phyloP scores from a whole-genome alignment of 2,797 vertebrate species.

The Scomberomorus guttatus region DNA sequence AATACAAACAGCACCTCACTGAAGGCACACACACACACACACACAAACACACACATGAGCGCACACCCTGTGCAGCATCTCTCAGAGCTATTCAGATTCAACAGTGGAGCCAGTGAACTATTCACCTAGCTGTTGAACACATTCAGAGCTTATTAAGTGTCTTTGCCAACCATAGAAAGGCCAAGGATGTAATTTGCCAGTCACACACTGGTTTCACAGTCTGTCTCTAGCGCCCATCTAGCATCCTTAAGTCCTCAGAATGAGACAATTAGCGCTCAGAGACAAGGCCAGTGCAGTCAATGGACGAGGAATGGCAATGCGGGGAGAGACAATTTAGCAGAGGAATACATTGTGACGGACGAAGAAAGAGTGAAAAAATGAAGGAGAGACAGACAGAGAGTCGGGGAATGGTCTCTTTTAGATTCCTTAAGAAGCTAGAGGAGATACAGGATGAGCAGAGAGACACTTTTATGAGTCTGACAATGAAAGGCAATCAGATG shows the following conservation, averaged over 20 bases:
- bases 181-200: slow-evolving; percentile 84
- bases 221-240: slow-evolving; percentile 74
- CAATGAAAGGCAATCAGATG: slow-evolving; percentile 75
- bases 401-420: slow-evolving; percentile 64
- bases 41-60: slow-evolving; percentile 6
- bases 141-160: slow-evolving; percentile 81
- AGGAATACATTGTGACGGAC: slow-evolving; percentile 60
- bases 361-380: slow-evolving; percentile 58
- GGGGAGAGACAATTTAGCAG: slow-evolving; percentile 68
- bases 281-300: slow-evolving; percentile 79
- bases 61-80: slow-evolving; percentile 41
- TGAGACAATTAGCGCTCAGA: slow-evolving; percentile 81
- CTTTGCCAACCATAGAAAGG: slow-evolving; percentile 81
- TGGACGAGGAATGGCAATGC: slow-evolving; percentile 68
- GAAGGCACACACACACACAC: slow-evolving; percentile 37
- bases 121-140: slow-evolving; percentile 84
- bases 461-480: slow-evolving; percentile 70
- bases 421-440: slow-evolving; percentile 53
- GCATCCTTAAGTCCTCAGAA: slow-evolving; percentile 79
- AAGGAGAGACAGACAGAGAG: slow-evolving; percentile 58
- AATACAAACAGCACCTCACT: slow-evolving; percentile 76
- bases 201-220: slow-evolving; percentile 78
- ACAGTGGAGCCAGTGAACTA: slow-evolving; percentile 79
- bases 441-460: slow-evolving; percentile 50
- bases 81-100: slow-evolving; percentile 69